A percentile compares a stretch with the other conserved stretches of the same genome.
These are phyloP conservation scores for Urocyon cinereoargenteus DNA, from an alignment of 2,797 vertebrate genomes.

Conservation along the genomic window DNA sequence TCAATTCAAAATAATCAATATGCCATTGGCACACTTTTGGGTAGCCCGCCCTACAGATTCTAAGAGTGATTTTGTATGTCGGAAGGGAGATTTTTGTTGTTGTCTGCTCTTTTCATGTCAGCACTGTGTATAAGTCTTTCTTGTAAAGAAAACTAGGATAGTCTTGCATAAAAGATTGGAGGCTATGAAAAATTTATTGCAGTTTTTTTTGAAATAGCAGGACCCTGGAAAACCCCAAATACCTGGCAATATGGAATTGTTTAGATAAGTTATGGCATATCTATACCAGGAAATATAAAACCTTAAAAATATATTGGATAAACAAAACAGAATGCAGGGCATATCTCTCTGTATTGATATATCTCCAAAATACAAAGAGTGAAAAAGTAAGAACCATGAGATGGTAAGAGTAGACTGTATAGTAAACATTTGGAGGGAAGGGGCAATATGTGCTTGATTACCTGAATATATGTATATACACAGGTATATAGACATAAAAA, in stretches of 20 bases:
- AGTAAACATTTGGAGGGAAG: background rate
- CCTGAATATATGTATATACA: background rate
- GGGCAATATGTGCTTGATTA: no score
- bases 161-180: background rate
- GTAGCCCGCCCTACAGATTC: background rate
- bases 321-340: background rate
- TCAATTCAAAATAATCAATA: background rate
- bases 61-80: background rate
- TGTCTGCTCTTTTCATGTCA: constrained; percentile 12
- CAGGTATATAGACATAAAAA: background rate
- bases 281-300: background rate
- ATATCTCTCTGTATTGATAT: background rate
- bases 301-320: constrained; percentile 10
- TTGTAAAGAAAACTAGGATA: constrained; percentile 50
- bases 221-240: background rate
- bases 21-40: background rate
- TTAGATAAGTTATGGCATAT: background rate
- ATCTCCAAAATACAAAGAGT: background rate
- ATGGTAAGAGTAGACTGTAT: background rate
- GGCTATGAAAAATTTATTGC: background rate
- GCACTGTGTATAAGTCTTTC: background rate
- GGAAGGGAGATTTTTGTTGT: background rate
- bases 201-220: constrained; percentile 48
- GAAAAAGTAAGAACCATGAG: background rate
- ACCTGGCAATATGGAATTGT: background rate